Conservation (phyloP, 2,113 vertebrate genomes). For the Salminus brasiliensis region DNA sequence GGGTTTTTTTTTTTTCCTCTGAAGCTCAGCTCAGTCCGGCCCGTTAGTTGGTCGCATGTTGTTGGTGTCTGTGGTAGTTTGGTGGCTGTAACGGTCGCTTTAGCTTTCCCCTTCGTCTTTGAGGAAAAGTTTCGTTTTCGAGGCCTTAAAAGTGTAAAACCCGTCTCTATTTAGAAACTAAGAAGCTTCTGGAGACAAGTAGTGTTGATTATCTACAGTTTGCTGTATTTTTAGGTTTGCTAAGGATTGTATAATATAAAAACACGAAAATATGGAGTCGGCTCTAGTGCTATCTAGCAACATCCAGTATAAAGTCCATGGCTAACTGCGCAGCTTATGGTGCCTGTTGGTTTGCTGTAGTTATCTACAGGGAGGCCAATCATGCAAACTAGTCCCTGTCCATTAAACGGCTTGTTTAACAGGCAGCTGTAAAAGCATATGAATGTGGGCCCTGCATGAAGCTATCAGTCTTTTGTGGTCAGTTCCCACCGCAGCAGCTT, state of each 20-base stretch:
- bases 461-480: conserved; percentile 2
- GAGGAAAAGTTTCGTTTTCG: background rate
- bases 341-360: background rate
- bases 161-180: background rate
- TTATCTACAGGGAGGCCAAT: background rate
- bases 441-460: conserved; percentile 5
- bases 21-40: no score
- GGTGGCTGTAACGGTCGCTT: no score
- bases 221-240: no score
- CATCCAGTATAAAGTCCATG: no score
- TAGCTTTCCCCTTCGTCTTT: background rate
- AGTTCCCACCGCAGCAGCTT: background rate
- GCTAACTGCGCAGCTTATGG: background rate
- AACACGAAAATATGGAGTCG: no score
- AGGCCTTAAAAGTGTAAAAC: background rate
- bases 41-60: no score
- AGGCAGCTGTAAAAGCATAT: background rate
- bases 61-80: background rate
- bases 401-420: conserved; percentile 8
- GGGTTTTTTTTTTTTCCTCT: no score
- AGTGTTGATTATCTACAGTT: no score
- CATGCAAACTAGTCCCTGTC: conserved; percentile 26
- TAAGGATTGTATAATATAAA: no score
- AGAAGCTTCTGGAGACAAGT: no score
- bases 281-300: no score